Evolutionary conservation across 2,888 invertebrate species (phyloP).

Genomic region (Amiota mariae): DNA sequence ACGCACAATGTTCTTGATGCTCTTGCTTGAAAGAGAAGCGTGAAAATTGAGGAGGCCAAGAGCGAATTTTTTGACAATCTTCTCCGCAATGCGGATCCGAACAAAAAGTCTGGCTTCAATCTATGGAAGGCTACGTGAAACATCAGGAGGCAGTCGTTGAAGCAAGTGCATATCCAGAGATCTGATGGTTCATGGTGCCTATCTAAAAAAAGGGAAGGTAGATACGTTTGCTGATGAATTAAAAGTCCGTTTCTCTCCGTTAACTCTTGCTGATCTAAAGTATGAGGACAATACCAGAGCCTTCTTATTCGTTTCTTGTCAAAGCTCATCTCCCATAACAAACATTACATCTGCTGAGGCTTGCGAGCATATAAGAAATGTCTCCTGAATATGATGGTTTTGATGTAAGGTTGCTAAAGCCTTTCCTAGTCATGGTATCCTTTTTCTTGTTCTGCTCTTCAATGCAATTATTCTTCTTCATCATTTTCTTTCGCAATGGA

Average conservation of each 20-base stretch:
- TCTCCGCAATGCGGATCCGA: neutral
- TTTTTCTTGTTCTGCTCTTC: too few species aligned
- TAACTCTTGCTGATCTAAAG: neutral
- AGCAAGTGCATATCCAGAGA: neutral
- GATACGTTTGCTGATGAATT: neutral
- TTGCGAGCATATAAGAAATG: neutral
- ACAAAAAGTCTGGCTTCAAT: neutral
- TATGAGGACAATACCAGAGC: neutral
- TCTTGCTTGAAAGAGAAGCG: neutral
- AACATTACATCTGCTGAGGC: neutral
- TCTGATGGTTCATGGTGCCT: neutral
- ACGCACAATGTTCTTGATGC: neutral
- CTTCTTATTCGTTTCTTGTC: neutral
- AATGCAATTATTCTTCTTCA: too few species aligned
- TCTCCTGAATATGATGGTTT: neutral
- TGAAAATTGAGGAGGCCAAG: too few species aligned
- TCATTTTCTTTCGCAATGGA: too few species aligned
- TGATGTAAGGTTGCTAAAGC: neutral
- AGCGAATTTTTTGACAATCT: neutral
- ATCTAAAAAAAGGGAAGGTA: neutral
- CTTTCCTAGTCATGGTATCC: too few species aligned
- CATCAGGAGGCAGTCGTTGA: neutral
- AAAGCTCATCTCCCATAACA: too few species aligned
- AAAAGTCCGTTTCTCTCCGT: neutral
- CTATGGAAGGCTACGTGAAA: neutral